phyloP scores from a whole-genome alignment of 2,797 vertebrate species.

The Falco biarmicus region DNA sequence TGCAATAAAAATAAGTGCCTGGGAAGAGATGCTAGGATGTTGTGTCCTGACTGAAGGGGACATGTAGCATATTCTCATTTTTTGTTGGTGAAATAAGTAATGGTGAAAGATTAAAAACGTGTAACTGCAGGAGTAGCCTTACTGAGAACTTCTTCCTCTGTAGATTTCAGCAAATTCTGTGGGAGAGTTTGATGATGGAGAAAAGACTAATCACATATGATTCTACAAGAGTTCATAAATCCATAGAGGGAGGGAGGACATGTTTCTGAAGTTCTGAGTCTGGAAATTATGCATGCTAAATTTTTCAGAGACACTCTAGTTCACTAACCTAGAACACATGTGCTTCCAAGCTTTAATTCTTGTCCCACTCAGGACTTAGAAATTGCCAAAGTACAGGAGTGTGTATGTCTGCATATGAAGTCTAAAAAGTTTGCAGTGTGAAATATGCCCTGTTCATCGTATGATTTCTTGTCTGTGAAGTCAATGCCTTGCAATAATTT shows the following conservation, averaged over 20 bases:
- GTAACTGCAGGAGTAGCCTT: background rate
- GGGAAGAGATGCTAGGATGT: background rate
- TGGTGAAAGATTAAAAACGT: background rate
- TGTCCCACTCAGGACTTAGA: background rate
- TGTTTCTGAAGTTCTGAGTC: background rate
- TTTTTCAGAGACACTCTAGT: background rate
- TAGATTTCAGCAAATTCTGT: background rate
- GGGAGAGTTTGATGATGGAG: background rate
- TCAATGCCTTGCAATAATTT: background rate
- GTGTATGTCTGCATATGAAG: background rate
- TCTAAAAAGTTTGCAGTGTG: background rate
- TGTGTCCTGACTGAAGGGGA: background rate
- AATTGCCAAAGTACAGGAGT: background rate
- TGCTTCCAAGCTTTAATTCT: background rate
- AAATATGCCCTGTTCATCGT: background rate
- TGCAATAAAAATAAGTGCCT: background rate
- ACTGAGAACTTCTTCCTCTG: background rate
- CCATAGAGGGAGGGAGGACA: background rate
- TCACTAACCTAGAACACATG: background rate
- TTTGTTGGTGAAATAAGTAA: background rate
- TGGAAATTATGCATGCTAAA: fast-evolving
- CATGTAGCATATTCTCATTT: fast-evolving
- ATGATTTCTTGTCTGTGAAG: background rate
- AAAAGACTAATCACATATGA: background rate
- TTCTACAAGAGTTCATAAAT: background rate